Conservation (phyloP, 1,140 invertebrate species). For the Drosophila baimaii region DNA sequence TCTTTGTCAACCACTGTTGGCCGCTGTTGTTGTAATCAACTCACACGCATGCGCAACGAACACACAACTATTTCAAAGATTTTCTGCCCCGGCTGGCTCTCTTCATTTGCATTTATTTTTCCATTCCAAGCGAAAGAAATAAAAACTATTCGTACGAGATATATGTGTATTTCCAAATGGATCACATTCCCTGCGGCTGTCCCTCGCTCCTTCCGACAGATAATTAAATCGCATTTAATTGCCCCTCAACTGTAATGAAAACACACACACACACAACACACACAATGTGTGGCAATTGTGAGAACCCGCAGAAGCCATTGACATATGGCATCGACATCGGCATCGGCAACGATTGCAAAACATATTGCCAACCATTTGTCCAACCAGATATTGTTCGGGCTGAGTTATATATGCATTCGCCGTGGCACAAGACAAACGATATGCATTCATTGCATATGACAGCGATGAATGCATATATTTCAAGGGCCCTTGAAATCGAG, state of each 20-base stretch:
- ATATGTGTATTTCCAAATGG: conserved; percentile 6
- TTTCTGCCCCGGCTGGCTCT: conserved; percentile 30
- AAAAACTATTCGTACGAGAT: conserved; percentile 18
- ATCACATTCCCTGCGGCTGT: conserved; percentile 8
- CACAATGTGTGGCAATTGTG: conserved; percentile 61
- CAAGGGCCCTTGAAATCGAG: conserved; percentile 33
- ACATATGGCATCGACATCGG: conserved; percentile 29
- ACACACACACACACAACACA: background rate
- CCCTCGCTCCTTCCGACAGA: conserved; percentile 11
- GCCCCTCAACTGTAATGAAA: conserved; percentile 50
- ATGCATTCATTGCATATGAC: conserved; percentile 48
- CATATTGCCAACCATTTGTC: conserved; percentile 62
- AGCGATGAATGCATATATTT: conserved; percentile 27
- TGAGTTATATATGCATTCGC: conserved; percentile 29
- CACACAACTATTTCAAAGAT: conserved; percentile 27
- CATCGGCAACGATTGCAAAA: conserved; percentile 52
- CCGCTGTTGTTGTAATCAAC: conserved; percentile 48
- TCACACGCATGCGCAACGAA: conserved; percentile 68
- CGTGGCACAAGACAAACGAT: conserved; percentile 36
- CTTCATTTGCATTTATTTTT: conserved; percentile 72
- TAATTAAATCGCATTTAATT: conserved; percentile 68
- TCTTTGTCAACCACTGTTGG: conserved; percentile 54
- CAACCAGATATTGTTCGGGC: conserved; percentile 34
- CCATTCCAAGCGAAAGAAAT: conserved; percentile 45
- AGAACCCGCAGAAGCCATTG: conserved; percentile 56